Percentiles rank a stretch among this genome's conserved stretches.
Conservation (phyloP, 2,113 vertebrate genomes). For the Eurypyga helias region DNA sequence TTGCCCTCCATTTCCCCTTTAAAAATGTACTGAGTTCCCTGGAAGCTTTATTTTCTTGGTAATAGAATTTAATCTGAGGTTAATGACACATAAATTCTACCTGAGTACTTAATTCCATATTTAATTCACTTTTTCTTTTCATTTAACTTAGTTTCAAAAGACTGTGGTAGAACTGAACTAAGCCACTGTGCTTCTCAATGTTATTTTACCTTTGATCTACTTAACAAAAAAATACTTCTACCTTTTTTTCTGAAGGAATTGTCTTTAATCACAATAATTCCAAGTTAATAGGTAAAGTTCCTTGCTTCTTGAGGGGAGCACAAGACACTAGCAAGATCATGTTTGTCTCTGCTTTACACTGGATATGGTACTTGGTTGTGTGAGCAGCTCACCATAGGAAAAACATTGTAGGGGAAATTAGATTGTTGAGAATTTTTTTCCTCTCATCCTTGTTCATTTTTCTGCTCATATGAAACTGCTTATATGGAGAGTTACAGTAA, state of each 20-base stretch:
- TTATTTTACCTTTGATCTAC: conserved; percentile 26
- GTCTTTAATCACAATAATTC: neutral
- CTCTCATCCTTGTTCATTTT: neutral
- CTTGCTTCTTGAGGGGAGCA: neutral
- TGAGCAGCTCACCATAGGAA: neutral
- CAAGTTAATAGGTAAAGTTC: neutral
- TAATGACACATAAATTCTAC: conserved; percentile 65
- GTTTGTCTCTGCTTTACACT: neutral
- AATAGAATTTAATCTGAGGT: conserved; percentile 64
- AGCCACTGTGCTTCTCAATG: neutral
- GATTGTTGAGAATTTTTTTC: neutral
- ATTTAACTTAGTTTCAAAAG: conserved; percentile 14
- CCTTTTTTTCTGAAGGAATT: neutral
- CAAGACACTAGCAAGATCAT: neutral
- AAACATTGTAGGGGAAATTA: neutral
- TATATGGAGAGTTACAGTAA: neutral
- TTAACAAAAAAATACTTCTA: neutral
- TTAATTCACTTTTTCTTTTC: conserved; percentile 12
- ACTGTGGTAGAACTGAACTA: neutral
- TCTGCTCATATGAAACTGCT: neutral
- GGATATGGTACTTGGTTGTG: neutral
- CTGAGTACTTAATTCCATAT: conserved; percentile 51
- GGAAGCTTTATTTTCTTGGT: conserved; percentile 52
- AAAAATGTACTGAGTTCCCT: conserved; percentile 18
- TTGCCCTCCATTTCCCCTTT: conserved; percentile 50